phyloP scores from a whole-genome alignment of 2,888 invertebrate species.

The Odontocolon sp. region DNA sequence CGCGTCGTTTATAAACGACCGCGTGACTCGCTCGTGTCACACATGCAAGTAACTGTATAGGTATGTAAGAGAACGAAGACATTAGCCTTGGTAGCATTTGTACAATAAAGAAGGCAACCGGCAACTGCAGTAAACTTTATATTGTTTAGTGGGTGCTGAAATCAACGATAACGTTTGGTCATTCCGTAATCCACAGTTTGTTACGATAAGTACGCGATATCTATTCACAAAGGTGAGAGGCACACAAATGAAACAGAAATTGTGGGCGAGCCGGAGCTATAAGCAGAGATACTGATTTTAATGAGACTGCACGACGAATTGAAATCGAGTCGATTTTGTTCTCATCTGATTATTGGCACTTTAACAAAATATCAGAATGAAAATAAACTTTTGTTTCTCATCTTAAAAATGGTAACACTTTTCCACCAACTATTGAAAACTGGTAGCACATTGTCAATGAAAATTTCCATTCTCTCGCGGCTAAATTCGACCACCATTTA shows the following conservation, averaged over 20 bases:
- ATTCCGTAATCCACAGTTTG: constrained; percentile 38
- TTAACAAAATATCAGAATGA: no score
- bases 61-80: not conserved
- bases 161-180: constrained; percentile 4
- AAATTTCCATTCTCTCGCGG: no score
- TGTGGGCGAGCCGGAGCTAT: not conserved
- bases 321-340: not conserved
- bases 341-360: no score
- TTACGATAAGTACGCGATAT: constrained; percentile 41
- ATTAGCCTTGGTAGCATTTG: no score
- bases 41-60: not conserved
- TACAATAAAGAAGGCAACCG: no score
- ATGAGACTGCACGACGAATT: not conserved
- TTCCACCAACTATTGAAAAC: no score
- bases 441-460: not conserved
- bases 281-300: not conserved
- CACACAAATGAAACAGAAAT: constrained; percentile 1
- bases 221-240: not conserved
- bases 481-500: not conserved
- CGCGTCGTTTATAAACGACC: constrained; percentile 51
- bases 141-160: not conserved
- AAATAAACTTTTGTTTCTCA: no score
- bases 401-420: no score
- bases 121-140: constrained; percentile 17
- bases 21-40: constrained; percentile 46